Base-by-base conservation (phyloP, 2,888 invertebrate species). In the Trichopoda pennipes region DNA sequence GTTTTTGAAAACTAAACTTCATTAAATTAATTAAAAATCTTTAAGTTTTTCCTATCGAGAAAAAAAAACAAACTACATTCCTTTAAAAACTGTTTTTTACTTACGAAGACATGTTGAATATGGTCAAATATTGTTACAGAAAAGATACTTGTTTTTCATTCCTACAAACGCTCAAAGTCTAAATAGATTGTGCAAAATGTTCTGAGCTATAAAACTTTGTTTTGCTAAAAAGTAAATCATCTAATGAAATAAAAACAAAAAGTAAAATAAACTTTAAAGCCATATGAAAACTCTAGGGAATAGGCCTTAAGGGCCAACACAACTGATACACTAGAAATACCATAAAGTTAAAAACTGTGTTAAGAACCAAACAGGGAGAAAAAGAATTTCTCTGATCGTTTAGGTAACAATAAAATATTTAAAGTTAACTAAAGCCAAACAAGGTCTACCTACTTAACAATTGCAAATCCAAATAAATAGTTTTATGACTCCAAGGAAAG, bases 141-240 rank as follows among this genome's bases (percentile, higher is more conserved):
- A 49, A 6, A 49, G 32, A 56, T 3, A 6, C n/a, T 49, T 8
- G 1, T 28, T 70, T 28, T n/a, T 61, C 42, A 42, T n/a, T 61
- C 42, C 17, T 42, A 49, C 21, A 64, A 55, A 47, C 10, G 21
- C 8, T 28, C 63, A 58, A 19, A 19, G 28, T 17, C 17, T 28
- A 47, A 42, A 63, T 10, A 63, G 63, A 49, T 63, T 70, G 60
- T 56, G 19, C 32, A 60, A 32, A 60, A 72, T 73, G 72, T 80
- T 68, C 61, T 74, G 79, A 74, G 68, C 68, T 74, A 80, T 74
- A 80, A 73, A 80, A 73, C 68, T 80, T 74, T 69, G 68, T 74
- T 79, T 80, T 77, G 23, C 16, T 51, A 68, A 69, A 74, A 64
- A 68, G 73, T 80, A 80, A 80, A 69, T 74, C 73, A 49, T 68